These are phyloP conservation scores for Phaethornis superciliosus DNA, from an alignment of 2,113 vertebrate species.

Conservation along the genomic window DNA sequence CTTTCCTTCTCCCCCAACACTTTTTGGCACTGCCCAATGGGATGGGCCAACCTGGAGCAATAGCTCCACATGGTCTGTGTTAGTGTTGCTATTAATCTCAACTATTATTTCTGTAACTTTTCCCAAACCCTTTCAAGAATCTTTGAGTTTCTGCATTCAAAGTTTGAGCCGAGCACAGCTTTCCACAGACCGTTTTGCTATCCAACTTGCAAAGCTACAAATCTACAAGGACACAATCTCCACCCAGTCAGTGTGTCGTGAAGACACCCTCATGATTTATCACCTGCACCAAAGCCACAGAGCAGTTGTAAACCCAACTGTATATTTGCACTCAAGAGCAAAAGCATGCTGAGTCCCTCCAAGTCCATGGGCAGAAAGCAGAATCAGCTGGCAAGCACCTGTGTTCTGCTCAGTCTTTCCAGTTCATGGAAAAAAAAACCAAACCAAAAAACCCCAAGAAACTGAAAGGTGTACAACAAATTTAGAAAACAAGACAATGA, in stretches of 20 bases:
- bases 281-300: not conserved
- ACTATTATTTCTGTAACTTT: not conserved
- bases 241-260: fast-evolving
- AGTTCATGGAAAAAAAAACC: not conserved
- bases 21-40: not conserved
- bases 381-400: not conserved
- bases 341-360: not conserved
- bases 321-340: not conserved
- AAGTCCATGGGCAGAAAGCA: not conserved
- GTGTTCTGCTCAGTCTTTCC: not conserved
- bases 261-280: not conserved
- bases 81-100: not conserved
- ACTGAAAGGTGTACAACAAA: not conserved
- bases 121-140: not conserved
- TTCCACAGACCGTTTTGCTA: not conserved
- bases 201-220: not conserved
- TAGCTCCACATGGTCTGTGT: fast-evolving
- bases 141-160: not conserved
- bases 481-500: not conserved
- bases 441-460: not conserved
- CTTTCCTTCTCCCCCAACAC: not conserved
- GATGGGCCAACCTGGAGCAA: not conserved
- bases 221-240: fast-evolving
- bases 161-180: not conserved
- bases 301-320: fast-evolving